A percentile compares a stretch with the other conserved stretches of the same genome.
Conservation (phyloP, 2,113 vertebrate species). For the Otus sunia region DNA sequence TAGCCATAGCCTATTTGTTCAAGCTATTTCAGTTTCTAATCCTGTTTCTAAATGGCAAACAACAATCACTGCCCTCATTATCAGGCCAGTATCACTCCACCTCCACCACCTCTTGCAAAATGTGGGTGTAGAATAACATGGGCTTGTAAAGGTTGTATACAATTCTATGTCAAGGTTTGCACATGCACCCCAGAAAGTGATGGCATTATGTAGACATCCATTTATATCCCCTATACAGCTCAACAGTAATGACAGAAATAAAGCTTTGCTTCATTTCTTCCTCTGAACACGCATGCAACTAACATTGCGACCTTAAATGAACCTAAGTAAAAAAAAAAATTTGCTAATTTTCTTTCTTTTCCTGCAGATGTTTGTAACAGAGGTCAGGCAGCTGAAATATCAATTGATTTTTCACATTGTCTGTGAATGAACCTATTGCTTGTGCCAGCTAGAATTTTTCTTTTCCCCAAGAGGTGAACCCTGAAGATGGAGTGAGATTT, state of each 20-base stretch:
- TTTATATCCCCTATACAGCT: not conserved
- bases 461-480: not conserved
- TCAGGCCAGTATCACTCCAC: not conserved
- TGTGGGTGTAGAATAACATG: not conserved
- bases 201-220: not conserved
- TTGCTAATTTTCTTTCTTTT: not conserved
- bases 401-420: not conserved
- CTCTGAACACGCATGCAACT: not conserved
- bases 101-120: conserved; percentile 16
- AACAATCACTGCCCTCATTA: not conserved
- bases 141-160: not conserved
- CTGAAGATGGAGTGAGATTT: not conserved
- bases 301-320: not conserved
- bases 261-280: not conserved
- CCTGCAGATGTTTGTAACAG: not conserved
- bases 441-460: not conserved
- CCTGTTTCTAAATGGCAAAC: not conserved
- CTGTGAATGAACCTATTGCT: not conserved
- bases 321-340: not conserved
- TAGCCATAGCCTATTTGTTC: not conserved
- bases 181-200: not conserved
- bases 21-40: not conserved
- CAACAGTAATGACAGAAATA: not conserved
- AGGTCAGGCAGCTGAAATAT: not conserved
- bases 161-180: not conserved